Evolutionary conservation across 2,888 invertebrate genomes (phyloP), one percentile per base, ranked within the genome.

Genomic region (Cataglyphis rosenhaueri): DNA sequence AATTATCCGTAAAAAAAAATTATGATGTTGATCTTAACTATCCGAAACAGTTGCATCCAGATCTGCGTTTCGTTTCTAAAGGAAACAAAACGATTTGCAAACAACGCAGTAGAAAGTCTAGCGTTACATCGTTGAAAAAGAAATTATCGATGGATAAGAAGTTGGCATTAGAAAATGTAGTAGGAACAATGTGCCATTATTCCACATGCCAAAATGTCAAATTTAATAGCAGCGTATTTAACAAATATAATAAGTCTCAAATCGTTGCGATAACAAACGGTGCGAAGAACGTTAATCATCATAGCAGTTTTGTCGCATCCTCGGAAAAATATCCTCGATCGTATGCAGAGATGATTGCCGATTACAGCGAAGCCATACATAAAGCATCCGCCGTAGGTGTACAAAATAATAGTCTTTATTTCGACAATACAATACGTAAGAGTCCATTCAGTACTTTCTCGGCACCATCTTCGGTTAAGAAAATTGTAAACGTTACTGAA

Each of bases 271-370:
- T 21, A 12, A 52, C n/a, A 25, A 62, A 81, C 21, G 15, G 6
- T 15, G 15, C 62, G 12, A 48, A 35, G 15, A 38, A 25, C 21
- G 21, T 25, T 29, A 74, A 44, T 81, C 81, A 74, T 52, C 12
- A 15, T 10, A 38, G 21, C n/a, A 71, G 38, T 35, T 59, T 41
- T 10, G 18, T 78, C 0, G 32, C 48, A 1, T 52, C 62, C 3
- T 5, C 64, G 21, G 81, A 62, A 0, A 79, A 55, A 9, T 64
- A 70, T 38, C 62, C 73, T 0, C 74, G 86, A 41, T 83, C 86
- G 5, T 89, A 89, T 35, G 86, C 88, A 21, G 68, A 84, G 29
- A 76, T 89, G 70, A 89, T 89, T 76, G 74, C 85, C 0, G 70
- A 59, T 12, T 89, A 89, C 55, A 84, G 52, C 70, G 74, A 88